Conservation (phyloP, 2,797 vertebrate genomes). For the Arremon brunneinucha region DNA sequence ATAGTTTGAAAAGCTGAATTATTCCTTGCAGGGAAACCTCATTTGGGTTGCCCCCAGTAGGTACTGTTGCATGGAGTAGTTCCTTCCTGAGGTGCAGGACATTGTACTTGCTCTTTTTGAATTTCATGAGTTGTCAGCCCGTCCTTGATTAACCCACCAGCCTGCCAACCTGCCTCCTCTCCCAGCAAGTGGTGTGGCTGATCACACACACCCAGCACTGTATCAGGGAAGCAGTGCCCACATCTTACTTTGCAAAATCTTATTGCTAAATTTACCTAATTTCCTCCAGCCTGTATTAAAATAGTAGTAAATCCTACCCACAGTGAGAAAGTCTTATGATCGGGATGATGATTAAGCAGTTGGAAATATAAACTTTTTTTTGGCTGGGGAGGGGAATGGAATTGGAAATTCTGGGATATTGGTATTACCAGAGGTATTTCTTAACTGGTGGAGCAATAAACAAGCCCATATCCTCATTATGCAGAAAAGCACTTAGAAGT, state of each 20-base stretch:
- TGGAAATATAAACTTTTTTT: background rate
- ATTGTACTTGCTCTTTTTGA: background rate
- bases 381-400: background rate
- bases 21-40: background rate
- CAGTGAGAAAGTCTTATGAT: background rate
- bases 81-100: background rate
- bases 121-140: background rate
- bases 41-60: background rate
- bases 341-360: background rate
- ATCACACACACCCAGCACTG: background rate
- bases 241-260: background rate
- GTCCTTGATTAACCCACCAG: background rate
- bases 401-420: background rate
- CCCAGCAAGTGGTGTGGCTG: background rate
- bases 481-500: background rate
- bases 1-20: background rate
- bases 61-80: background rate
- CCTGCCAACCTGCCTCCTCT: rapidly evolving
- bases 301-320: background rate
- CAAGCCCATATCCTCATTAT: background rate
- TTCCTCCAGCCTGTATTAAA: background rate
- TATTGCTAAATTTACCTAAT: background rate
- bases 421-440: background rate
- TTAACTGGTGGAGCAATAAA: background rate
- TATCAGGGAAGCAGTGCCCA: background rate